Conservation (phyloP, 92 coral and sea anemone genomes). For the Epizoanthus ramosus region DNA sequence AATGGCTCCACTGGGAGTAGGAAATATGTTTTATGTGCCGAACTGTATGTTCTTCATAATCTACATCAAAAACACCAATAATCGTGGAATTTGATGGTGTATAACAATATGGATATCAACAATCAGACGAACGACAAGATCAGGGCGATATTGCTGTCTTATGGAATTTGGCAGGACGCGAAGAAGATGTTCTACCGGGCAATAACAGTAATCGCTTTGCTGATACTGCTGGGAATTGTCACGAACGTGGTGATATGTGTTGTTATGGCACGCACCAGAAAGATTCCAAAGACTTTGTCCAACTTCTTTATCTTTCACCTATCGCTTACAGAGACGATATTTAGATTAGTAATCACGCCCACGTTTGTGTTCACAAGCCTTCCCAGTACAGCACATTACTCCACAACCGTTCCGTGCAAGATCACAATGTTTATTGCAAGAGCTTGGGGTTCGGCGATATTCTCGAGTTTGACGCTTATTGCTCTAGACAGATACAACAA, state of each 20-base stretch:
- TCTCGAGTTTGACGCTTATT: conserved; percentile 44
- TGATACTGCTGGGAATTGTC: conserved; percentile 21
- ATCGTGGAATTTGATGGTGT: background rate
- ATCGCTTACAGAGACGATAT: conserved; percentile 22
- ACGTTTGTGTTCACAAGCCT: background rate
- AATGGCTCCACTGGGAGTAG: no score
- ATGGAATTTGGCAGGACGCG: background rate
- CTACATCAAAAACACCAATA: no score
- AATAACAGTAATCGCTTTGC: background rate
- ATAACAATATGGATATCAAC: background rate
- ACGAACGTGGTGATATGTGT: conserved; percentile 32
- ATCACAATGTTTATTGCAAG: conserved; percentile 17
- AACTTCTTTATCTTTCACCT: conserved; percentile 48
- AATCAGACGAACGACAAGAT: background rate
- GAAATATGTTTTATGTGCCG: no score
- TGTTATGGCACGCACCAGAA: conserved; percentile 42
- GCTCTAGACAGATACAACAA: conserved; percentile 54
- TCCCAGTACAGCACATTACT: background rate
- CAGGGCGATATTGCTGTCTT: no score
- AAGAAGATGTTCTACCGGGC: background rate
- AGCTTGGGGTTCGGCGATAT: conserved; percentile 46
- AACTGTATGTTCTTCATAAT: no score
- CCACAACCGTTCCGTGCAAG: conserved; percentile 27
- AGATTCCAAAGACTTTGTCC: conserved; percentile 41
- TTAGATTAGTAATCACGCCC: conserved; percentile 36